Evolutionary conservation across 2,113 vertebrate genomes (phyloP), one percentile per base, ranked within the genome.

Genomic region (Lasiurus borealis): DNA sequence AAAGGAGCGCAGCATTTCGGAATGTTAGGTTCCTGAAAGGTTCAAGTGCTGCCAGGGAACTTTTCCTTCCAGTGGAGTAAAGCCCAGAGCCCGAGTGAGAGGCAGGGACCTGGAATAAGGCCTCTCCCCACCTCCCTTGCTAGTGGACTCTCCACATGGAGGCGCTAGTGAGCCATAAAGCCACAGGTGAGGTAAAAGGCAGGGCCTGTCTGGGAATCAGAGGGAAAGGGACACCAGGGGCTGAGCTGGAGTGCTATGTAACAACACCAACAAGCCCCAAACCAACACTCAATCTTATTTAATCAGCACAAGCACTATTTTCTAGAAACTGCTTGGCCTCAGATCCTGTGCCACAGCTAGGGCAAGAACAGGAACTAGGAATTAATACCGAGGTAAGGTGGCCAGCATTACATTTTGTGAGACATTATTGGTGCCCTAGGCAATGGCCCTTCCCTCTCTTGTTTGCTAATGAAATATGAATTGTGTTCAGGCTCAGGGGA

Each of bases 101-200:
- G 21, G 16, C 34, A 88, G 25, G 15, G 36, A 92, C 48, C 25
- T 27, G 46, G 46, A 57, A 25, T 3, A 18, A 77, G n/a, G 44
- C 14, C 62, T 75, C 6, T 14, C 34, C 14, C 23, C 3, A 10
- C 12, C 40, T 27, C 4, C 78, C 19, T 44, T 12, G 48, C 76
- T 50, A n/a, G 40, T 2, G 21, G 23, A 75, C 69, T 52, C 27
- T 50, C 97, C 96, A 95, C 96, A 93, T 0, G 8, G 95, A 90
- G 95, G 92, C 11, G 5, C 85, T 54, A 23, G 68, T 69, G 95
- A 95, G 96, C 81, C 78, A 82, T 34, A 85, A 64, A 83, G 73
- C 44, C 73, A 48, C 44, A 11, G 8, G 10, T 50, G 11, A 62
- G 52, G 69, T 10, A 27, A 31, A 44, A 21, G n/a, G n/a, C n/a